A percentile compares a stretch with the other conserved stretches of the same genome.
These are phyloP conservation scores for Murina feae DNA, from an alignment of 2,113 vertebrate species.

Conservation along the genomic window DNA sequence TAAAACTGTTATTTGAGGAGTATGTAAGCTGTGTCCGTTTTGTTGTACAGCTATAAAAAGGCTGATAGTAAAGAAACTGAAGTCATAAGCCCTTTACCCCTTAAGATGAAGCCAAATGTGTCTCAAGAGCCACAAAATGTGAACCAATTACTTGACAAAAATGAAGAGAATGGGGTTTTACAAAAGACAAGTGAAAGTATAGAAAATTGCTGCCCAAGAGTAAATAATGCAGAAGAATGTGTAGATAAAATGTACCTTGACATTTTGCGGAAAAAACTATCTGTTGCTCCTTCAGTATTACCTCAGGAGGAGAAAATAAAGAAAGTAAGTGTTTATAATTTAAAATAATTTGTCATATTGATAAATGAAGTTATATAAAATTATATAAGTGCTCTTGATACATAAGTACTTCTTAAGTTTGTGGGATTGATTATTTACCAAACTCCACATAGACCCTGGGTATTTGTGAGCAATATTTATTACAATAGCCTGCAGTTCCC, in stretches of 20 bases:
- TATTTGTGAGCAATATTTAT: background rate
- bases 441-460: background rate
- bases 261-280: slow-evolving; percentile 51
- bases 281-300: slow-evolving; percentile 49
- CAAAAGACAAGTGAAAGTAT: background rate
- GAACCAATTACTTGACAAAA: slow-evolving; percentile 21
- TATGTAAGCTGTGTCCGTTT: slow-evolving; percentile 27
- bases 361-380: background rate
- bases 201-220: slow-evolving; percentile 28
- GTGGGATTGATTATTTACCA: background rate
- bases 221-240: slow-evolving; percentile 54
- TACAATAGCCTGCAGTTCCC: background rate
- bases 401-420: background rate
- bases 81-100: slow-evolving; percentile 9
- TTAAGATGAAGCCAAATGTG: slow-evolving; percentile 43
- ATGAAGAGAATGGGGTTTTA: slow-evolving; percentile 61
- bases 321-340: slow-evolving; percentile 74
- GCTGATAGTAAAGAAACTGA: slow-evolving; percentile 63
- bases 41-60: slow-evolving; percentile 70
- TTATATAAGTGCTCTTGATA: background rate
- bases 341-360: background rate
- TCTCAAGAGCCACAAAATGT: slow-evolving; percentile 51
- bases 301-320: slow-evolving; percentile 62
- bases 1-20: background rate
- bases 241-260: slow-evolving; percentile 66